A percentile compares a stretch with the other conserved stretches of the same genome.
Evolutionary conservation across 2,797 vertebrate genomes (phyloP).

Genomic region (Gallinago stenura): DNA sequence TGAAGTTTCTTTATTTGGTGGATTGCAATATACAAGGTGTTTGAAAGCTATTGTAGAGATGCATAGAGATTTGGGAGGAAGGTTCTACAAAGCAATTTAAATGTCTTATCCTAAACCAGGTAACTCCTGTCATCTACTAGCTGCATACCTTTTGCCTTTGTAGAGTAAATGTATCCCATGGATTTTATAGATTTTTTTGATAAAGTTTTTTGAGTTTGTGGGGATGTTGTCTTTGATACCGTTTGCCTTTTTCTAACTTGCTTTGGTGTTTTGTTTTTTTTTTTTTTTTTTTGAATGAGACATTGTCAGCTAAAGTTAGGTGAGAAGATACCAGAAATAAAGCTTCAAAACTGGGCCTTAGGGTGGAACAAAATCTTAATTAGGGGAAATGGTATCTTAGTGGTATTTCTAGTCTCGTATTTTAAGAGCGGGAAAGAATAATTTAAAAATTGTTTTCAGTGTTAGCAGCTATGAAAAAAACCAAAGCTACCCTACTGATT

Average conservation of each 20-base stretch:
- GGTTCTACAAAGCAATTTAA: not conserved
- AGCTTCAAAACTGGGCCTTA: not conserved
- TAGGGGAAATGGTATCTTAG: not conserved
- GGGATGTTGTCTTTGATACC: not conserved
- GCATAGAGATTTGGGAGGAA: not conserved
- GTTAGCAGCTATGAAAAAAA: conserved; percentile 90
- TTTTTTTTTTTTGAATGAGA: not conserved
- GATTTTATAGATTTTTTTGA: not conserved
- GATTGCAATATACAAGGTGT: not conserved
- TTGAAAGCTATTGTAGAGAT: not conserved
- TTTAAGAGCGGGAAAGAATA: not conserved
- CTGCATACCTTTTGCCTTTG: not conserved
- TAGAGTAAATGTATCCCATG: not conserved
- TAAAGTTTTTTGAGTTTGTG: not conserved
- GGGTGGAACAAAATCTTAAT: not conserved
- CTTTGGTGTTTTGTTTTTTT: not conserved
- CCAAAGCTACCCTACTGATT: conserved; percentile 83
- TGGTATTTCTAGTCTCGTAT: not conserved
- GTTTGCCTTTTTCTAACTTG: not conserved
- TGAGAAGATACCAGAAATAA: not conserved
- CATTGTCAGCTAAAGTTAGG: not conserved
- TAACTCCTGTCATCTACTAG: not conserved
- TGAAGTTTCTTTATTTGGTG: not conserved
- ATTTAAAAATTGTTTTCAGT: conserved; percentile 71
- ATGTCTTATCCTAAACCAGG: not conserved